These are phyloP conservation scores for Anseranas semipalmata DNA, from an alignment of 2,113 vertebrate genomes.

Conservation along the genomic window DNA sequence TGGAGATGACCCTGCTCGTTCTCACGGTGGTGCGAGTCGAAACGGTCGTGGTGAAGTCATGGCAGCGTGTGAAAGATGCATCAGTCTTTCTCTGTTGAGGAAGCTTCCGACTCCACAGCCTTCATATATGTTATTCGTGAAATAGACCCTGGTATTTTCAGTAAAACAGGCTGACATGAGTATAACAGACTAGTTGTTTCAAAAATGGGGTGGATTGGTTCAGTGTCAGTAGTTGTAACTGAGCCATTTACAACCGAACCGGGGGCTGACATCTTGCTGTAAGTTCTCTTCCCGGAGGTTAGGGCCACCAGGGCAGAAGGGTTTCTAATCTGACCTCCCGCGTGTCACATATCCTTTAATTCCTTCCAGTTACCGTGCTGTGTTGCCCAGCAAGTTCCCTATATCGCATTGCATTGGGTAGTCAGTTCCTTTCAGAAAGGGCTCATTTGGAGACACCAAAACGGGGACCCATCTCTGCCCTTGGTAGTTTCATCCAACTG, in stretches of 20 bases:
- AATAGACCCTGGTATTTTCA: background rate
- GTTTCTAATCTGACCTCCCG: background rate
- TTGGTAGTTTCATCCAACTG: background rate
- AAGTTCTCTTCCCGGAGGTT: background rate
- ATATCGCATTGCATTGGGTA: fast-evolving
- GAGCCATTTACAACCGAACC: too few relatives aligned
- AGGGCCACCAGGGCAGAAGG: background rate
- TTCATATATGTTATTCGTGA: background rate
- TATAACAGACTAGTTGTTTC: background rate
- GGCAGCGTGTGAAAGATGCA: background rate
- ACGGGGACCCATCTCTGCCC: background rate
- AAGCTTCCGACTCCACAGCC: background rate
- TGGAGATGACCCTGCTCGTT: background rate
- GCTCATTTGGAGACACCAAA: background rate
- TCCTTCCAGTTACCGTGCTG: background rate
- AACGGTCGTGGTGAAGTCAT: background rate
- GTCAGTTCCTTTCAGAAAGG: background rate
- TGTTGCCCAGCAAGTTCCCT: background rate
- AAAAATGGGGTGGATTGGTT: background rate
- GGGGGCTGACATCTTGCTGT: background rate
- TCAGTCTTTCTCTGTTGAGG: background rate
- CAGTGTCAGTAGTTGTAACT: background rate
- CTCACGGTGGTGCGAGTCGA: background rate
- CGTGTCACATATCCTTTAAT: background rate
- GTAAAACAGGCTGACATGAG: background rate